Percentiles rank a stretch among this genome's conserved stretches.
These are phyloP conservation scores for Globia sparganii DNA, from an alignment of 2,888 invertebrate species.

Conservation along the genomic window DNA sequence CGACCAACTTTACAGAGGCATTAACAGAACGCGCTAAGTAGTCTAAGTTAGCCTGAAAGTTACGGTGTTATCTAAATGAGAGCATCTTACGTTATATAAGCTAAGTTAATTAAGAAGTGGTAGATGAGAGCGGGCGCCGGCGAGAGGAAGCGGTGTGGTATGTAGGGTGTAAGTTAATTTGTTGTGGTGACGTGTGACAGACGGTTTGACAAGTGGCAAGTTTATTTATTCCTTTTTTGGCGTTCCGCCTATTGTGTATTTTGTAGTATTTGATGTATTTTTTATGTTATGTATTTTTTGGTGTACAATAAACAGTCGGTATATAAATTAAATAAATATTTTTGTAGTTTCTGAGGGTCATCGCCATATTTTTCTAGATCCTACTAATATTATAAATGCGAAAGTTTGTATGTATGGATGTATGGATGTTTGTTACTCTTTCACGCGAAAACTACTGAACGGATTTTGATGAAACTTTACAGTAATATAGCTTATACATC, in stretches of 20 bases:
- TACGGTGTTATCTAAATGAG: constrained; percentile 91
- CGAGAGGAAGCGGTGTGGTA: constrained; percentile 81
- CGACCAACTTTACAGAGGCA: constrained; percentile 74
- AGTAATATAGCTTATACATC: no score
- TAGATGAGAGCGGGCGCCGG: constrained; percentile 90
- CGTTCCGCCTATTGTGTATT: neutral
- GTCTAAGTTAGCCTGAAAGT: constrained; percentile 86
- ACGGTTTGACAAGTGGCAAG: neutral
- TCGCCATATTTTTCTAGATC: neutral
- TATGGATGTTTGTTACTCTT: no score
- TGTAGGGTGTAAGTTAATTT: constrained; percentile 60
- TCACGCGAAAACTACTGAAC: no score
- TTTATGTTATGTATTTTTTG: neutral
- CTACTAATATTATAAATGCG: no score
- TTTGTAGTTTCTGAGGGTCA: no score
- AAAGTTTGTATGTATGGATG: no score
- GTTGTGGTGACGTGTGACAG: neutral
- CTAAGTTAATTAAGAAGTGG: constrained; percentile 91
- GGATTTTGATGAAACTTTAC: no score
- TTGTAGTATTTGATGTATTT: neutral
- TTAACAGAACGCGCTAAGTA: constrained; percentile 85
- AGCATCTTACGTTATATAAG: constrained; percentile 91
- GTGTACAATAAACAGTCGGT: no score
- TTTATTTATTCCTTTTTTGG: neutral
- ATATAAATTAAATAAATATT: neutral